phyloP scores from a whole-genome alignment of 2,113 vertebrate genomes.

The Onychostoma macrolepis region DNA sequence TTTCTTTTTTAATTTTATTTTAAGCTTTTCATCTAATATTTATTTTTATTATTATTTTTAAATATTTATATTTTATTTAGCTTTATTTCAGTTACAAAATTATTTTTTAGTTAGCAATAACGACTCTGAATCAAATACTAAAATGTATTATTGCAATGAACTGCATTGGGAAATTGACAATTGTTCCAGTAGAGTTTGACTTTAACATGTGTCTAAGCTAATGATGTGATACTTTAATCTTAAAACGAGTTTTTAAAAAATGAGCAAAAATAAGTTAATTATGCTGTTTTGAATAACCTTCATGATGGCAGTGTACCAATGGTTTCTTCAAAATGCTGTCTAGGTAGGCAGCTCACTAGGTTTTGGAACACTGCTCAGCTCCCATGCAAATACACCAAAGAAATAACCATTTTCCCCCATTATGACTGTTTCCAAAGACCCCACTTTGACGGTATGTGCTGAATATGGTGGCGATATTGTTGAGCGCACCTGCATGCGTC shows the following conservation, averaged over 20 bases:
- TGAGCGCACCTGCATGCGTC: conserved; percentile 10
- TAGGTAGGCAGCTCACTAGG: conserved; percentile 11
- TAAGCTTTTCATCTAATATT: background rate
- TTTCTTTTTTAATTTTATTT: background rate
- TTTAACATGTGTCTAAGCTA: background rate
- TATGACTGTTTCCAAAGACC: conserved; percentile 18
- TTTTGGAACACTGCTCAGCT: background rate
- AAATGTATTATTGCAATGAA: background rate
- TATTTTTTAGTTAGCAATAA: background rate
- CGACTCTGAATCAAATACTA: background rate
- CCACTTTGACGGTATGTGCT: background rate
- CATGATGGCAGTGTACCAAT: background rate
- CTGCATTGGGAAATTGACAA: background rate
- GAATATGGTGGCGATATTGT: background rate
- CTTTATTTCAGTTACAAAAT: background rate
- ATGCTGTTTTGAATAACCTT: background rate
- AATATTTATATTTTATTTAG: background rate
- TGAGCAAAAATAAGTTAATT: background rate
- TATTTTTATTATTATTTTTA: background rate
- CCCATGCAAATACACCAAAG: conserved; percentile 17
- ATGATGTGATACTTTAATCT: background rate
- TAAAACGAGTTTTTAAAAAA: background rate
- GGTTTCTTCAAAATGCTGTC: background rate
- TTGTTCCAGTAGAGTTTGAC: background rate
- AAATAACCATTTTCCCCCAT: conserved; percentile 1